Conservation (phyloP, 1,140 invertebrate genomes). For the Armadillidium nasatum region DNA sequence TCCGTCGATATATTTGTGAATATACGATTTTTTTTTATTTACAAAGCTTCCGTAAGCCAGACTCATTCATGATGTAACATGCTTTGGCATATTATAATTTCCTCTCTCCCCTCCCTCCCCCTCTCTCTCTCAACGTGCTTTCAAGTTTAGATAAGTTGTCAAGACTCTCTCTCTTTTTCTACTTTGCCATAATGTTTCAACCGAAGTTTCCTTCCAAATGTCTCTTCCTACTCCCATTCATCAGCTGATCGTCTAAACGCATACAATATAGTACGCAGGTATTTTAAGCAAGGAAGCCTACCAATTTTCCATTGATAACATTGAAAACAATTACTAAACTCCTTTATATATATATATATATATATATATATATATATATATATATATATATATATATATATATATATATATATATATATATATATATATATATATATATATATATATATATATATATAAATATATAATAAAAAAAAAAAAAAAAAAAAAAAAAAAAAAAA, state of each 20-base stretch:
- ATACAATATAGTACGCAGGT: neutral
- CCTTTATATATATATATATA: too few relatives aligned
- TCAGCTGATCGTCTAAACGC: constrained; percentile 1
- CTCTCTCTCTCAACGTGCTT: neutral
- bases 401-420: too few relatives aligned
- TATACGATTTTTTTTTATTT: neutral
- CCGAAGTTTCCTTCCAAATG: too few relatives aligned
- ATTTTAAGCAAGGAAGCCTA: neutral
- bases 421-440: too few relatives aligned
- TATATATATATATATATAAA: too few relatives aligned
- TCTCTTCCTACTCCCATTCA: neutral
- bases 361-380: too few relatives aligned
- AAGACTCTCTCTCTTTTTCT: neutral
- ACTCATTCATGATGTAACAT: constrained; percentile 5
- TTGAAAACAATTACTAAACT: too few relatives aligned
- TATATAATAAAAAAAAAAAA: too few relatives aligned
- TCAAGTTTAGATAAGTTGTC: neutral
- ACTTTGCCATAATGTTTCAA: neutral
- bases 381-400: too few relatives aligned
- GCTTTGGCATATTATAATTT: constrained; percentile 1
- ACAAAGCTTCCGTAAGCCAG: neutral
- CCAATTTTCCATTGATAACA: too few relatives aligned
- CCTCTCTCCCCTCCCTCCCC: neutral
- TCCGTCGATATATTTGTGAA: neutral
- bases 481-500: too few relatives aligned